These are phyloP conservation scores for Melanitta fusca DNA, from an alignment of 2,797 vertebrate genomes.

Conservation along the genomic window DNA sequence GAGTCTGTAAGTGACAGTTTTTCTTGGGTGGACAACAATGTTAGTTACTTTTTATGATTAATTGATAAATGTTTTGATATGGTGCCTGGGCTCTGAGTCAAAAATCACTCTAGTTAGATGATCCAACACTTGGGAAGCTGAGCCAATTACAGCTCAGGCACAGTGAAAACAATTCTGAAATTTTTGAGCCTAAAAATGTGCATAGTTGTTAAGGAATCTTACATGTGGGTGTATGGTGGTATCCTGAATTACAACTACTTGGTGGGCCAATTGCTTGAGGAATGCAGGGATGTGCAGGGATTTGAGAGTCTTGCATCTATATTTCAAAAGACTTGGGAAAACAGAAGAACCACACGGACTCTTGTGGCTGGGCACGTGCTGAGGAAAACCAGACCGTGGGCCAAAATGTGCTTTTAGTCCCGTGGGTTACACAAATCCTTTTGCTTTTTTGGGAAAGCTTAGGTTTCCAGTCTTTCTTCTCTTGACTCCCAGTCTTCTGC, in stretches of 20 bases:
- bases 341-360: conserved; percentile 42
- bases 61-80: conserved; percentile 63
- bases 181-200: conserved; percentile 67
- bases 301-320: conserved; percentile 4
- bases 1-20: conserved; percentile 37
- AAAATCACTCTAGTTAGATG: conserved; percentile 70
- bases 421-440: conserved; percentile 40
- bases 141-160: conserved; percentile 66
- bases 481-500: not conserved
- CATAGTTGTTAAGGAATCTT: conserved; percentile 73
- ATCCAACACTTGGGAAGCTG: conserved; percentile 28
- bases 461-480: not conserved
- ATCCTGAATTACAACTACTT: conserved; percentile 71
- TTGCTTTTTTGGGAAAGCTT: conserved; percentile 16
- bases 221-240: conserved; percentile 60
- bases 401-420: conserved; percentile 64
- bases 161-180: conserved; percentile 70
- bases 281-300: conserved; percentile 47
- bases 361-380: conserved; percentile 64
- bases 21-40: conserved; percentile 57
- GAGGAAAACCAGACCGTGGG: conserved; percentile 49
- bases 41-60: conserved; percentile 58
- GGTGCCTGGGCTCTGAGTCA: conserved; percentile 50
- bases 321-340: conserved; percentile 52
- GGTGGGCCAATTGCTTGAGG: conserved; percentile 68